phyloP scores from a whole-genome alignment of 2,797 vertebrate species.

The Scarus forsteni region DNA sequence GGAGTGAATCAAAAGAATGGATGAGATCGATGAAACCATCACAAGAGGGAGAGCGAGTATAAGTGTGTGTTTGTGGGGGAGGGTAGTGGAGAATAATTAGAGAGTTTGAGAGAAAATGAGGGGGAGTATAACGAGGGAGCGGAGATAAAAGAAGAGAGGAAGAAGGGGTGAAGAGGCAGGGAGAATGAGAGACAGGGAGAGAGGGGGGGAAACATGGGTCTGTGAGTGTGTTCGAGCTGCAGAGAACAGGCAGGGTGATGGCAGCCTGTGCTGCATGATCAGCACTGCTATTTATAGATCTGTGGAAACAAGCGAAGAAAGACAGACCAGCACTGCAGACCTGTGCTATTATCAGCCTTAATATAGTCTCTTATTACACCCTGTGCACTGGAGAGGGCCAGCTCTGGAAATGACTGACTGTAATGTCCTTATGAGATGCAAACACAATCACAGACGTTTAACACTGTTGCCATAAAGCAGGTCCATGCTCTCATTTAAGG shows the following conservation, averaged over 20 bases:
- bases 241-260: slow-evolving; percentile 46
- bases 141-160: slow-evolving; percentile 34
- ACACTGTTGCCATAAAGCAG: not conserved
- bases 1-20: slow-evolving; percentile 17
- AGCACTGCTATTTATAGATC: slow-evolving; percentile 81
- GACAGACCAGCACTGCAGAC: slow-evolving; percentile 60
- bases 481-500: not conserved
- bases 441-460: not conserved
- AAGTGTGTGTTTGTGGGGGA: not conserved
- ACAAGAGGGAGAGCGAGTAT: not conserved
- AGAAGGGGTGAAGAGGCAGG: slow-evolving; percentile 4
- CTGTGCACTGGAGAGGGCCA: slow-evolving; percentile 9
- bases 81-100: slow-evolving; percentile 12
- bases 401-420: not conserved
- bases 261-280: slow-evolving; percentile 67
- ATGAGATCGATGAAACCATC: slow-evolving; percentile 15
- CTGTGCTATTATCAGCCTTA: slow-evolving; percentile 41
- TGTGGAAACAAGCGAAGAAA: slow-evolving; percentile 79
- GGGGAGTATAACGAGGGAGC: slow-evolving; percentile 24
- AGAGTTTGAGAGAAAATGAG: slow-evolving; percentile 32
- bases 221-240: slow-evolving; percentile 30
- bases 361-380: slow-evolving; percentile 20
- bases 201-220: slow-evolving; percentile 13
- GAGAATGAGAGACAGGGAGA: slow-evolving; percentile 3
- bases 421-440: not conserved